Evolutionary conservation across 2,113 vertebrate species (phyloP).

Genomic region (Jacana jacana): DNA sequence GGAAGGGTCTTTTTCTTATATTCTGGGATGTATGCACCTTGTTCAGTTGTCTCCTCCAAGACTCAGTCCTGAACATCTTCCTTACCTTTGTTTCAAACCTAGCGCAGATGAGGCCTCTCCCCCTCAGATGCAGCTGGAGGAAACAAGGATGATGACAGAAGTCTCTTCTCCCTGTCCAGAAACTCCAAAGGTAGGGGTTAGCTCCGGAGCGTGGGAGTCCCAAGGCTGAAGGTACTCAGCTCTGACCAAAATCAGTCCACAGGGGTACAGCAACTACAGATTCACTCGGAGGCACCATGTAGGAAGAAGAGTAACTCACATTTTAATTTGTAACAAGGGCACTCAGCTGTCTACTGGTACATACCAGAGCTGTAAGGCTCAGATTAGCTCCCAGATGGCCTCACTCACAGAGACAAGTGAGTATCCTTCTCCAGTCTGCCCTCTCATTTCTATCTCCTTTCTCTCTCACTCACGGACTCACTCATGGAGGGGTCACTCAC

Average conservation of each 20-base stretch:
- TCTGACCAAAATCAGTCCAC: not conserved
- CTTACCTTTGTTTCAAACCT: not conserved
- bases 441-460: not conserved
- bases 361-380: not conserved
- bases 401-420: not conserved
- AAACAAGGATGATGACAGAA: not conserved
- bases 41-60: not conserved
- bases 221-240: not conserved
- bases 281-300: not conserved
- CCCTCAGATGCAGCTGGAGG: not conserved
- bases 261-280: not conserved
- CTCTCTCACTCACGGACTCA: not conserved
- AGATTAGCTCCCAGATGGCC: not conserved
- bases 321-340: not conserved
- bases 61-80: not conserved
- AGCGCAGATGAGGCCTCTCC: not conserved
- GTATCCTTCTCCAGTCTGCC: not conserved
- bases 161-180: not conserved
- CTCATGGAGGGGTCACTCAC: not conserved
- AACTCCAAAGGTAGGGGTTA: not conserved
- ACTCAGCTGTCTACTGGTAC: not conserved
- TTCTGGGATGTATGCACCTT: not conserved
- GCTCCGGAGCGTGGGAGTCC: not conserved
- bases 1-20: not conserved
- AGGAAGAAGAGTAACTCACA: not conserved